phyloP scores from a whole-genome alignment of 2,888 invertebrate genomes.

The Tipula lateralis region DNA sequence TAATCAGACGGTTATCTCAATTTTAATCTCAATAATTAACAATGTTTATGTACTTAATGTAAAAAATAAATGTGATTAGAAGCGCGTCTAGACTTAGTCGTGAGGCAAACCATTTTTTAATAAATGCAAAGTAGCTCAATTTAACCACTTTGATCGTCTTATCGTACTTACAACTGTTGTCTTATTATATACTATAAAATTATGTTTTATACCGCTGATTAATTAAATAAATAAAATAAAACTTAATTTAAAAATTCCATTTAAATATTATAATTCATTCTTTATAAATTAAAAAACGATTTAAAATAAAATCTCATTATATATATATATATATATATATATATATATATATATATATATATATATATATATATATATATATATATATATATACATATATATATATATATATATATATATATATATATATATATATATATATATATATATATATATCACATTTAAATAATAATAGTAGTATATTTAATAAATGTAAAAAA shows the following conservation, averaged over 20 bases:
- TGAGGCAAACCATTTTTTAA: not conserved
- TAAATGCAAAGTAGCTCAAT: not conserved
- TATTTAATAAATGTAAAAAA: conserved; percentile 1
- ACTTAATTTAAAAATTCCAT: not conserved
- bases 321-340: not conserved
- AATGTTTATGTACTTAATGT: not conserved
- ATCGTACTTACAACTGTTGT: not conserved
- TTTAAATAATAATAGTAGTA: not conserved
- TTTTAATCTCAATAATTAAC: not conserved
- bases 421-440: not conserved
- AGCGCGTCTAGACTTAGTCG: not conserved
- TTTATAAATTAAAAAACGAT: not conserved
- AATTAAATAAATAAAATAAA: not conserved
- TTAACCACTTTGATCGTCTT: not conserved
- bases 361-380: not conserved
- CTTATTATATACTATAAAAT: not conserved
- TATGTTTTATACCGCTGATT: not conserved
- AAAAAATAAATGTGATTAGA: not conserved
- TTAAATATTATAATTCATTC: not conserved
- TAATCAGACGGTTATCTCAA: not conserved
- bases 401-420: not conserved
- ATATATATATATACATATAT: not conserved
- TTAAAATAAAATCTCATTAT: not conserved
- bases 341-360: too few relatives aligned
- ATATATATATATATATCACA: not conserved